Base-by-base conservation (phyloP, 2,113 vertebrate species). In the Rana temporaria region DNA sequence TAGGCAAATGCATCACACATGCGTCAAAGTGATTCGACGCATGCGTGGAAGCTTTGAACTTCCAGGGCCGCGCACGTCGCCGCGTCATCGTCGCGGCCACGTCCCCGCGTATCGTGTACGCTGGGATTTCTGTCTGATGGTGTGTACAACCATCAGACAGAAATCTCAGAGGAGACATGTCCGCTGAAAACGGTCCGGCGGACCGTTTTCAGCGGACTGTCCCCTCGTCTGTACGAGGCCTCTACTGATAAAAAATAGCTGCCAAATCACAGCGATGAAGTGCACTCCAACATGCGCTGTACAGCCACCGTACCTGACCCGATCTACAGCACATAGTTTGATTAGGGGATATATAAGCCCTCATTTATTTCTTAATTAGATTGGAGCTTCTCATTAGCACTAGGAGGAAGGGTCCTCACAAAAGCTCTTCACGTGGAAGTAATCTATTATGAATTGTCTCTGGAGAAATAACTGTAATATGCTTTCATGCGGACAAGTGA, bases 321-420 rank as follows among this genome's bases (percentile, higher is more conserved):
- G 59, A 19, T 82, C 63, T 16, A 24, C 22, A 68, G 32, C 34
- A 83, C 68, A 65, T 17, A 0, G 34, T 76, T 83, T 83, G 68
- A 83, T 83, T 76, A 76, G 81, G 48, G 55, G 63, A 67, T 68
- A 68, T 68, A 22, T 48, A 64, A 76, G 81, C 72, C 72, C 81
- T 83, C 71, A 68, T 83, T 81, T 83, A 76, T 53, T 60, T 67
- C 34, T 56, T 83, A 83, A 83, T 83, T 75, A 76, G 71, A 68
- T 66, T 83, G 65, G 64, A 76, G 81, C 62, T 60, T 83, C 70
- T 82, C 81, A 76, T 83, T 83, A 83, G 48, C 81, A 76, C 20
- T 4, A 67, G 65, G 81, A 18, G 52, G 72, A 83, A 30, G 53
- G 71, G 53, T 65, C 53, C 81, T 83, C 79, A 65, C 32, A 53